Evolutionary conservation across 1,140 invertebrate species (phyloP).

Genomic region (Akabosia matsudoensis): DNA sequence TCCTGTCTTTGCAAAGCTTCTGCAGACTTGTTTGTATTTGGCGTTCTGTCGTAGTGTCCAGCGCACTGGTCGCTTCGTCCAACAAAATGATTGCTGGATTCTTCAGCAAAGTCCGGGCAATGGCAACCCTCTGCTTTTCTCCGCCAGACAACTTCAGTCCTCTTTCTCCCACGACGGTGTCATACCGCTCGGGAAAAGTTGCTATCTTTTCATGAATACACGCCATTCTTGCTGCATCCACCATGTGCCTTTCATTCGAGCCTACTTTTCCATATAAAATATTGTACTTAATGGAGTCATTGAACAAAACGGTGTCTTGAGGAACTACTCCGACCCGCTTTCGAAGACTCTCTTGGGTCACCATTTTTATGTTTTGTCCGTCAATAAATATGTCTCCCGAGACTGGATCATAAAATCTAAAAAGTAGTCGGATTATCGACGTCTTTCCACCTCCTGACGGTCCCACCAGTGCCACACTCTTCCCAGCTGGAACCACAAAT

Average conservation of each 20-base stretch:
- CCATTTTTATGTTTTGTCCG: constrained; percentile 74
- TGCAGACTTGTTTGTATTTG: constrained; percentile 68
- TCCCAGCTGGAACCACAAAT: constrained; percentile 80
- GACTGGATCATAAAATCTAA: constrained; percentile 91
- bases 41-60: constrained; percentile 75
- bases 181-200: constrained; percentile 82
- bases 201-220: constrained; percentile 92
- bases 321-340: constrained; percentile 86
- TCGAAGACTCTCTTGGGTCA: constrained; percentile 73
- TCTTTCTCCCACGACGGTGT: constrained; percentile 61
- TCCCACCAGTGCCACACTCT: constrained; percentile 88
- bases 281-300: constrained; percentile 92
- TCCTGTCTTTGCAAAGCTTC: constrained; percentile 55
- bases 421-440: constrained; percentile 86
- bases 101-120: constrained; percentile 85
- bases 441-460: constrained; percentile 90
- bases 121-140: constrained; percentile 68
- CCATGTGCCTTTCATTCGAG: constrained; percentile 76
- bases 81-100: constrained; percentile 78
- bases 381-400: constrained; percentile 82
- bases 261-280: constrained; percentile 85
- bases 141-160: constrained; percentile 45
- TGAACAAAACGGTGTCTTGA: constrained; percentile 96
- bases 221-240: constrained; percentile 81
- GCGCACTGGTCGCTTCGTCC: constrained; percentile 74